Conservation (phyloP, 1,140 invertebrate genomes). For the Venturia canescens region DNA sequence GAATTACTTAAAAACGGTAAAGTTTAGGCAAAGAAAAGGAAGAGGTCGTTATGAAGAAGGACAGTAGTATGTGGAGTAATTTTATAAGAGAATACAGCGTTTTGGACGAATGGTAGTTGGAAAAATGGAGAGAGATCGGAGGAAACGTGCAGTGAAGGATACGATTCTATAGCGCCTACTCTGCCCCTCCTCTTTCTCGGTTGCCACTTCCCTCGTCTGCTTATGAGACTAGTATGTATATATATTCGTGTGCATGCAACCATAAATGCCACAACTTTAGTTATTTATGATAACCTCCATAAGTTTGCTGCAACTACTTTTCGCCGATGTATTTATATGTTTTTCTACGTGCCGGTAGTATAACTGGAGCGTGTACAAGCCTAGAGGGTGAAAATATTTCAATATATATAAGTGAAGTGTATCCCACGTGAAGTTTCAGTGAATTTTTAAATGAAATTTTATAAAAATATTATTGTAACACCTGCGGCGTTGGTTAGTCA, state of each 20-base stretch:
- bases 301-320: constrained; percentile 67
- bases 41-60: not conserved
- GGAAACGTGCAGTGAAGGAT: constrained; percentile 50
- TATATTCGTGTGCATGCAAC: constrained; percentile 61
- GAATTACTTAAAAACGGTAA: not conserved
- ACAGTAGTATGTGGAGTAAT: constrained; percentile 6
- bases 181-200: not conserved
- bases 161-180: constrained; percentile 10
- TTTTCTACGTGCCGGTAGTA: constrained; percentile 61
- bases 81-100: constrained; percentile 30
- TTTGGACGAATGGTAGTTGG: not conserved
- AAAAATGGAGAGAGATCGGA: constrained; percentile 6
- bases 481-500: too few species aligned
- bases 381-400: not conserved
- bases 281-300: constrained; percentile 65
- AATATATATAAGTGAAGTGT: not conserved
- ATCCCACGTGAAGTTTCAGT: too few species aligned
- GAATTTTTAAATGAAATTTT: too few species aligned
- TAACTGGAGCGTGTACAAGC: constrained; percentile 50
- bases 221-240: constrained; percentile 52
- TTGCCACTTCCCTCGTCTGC: constrained; percentile 42
- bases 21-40: not conserved
- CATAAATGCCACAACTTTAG: constrained; percentile 69
- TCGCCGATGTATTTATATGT: constrained; percentile 70
- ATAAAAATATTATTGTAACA: too few species aligned